Base-by-base conservation (phyloP, 2,113 vertebrate species). In the Taxidea taxus region DNA sequence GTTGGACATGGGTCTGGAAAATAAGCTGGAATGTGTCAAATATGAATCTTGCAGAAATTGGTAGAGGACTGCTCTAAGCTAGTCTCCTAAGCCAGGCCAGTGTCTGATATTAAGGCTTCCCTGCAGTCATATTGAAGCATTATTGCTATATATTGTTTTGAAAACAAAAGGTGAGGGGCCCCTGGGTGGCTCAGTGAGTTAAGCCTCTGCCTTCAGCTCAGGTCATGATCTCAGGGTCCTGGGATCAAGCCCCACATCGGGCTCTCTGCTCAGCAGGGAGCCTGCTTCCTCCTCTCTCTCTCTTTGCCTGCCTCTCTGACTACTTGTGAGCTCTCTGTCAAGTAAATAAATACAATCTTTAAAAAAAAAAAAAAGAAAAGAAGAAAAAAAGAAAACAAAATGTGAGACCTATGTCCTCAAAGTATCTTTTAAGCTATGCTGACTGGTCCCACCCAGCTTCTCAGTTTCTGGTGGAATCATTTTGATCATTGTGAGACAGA, bases 311-410 rank as follows among this genome's bases (percentile, higher is more conserved):
- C n/a, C n/a, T n/a, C n/a, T n/a, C n/a, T n/a, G n/a, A n/a, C n/a
- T n/a, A n/a, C n/a, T n/a, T n/a, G n/a, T n/a, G n/a, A n/a, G n/a
- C n/a, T n/a, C n/a, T n/a, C n/a, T n/a, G n/a, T n/a, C n/a, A n/a
- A n/a, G n/a, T n/a, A n/a, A n/a, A n/a, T n/a, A n/a, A n/a, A n/a
- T n/a, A n/a, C n/a, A n/a, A n/a, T n/a, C n/a, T n/a, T n/a, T n/a
- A n/a, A n/a, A n/a, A n/a, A n/a, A n/a, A n/a, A n/a, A n/a, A n/a
- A n/a, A n/a, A n/a, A n/a, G n/a, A n/a, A n/a, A n/a, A n/a, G n/a
- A n/a, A n/a, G n/a, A n/a, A n/a, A n/a, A n/a, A n/a, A n/a, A n/a
- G 60, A 91, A 97, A 96, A 85, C 94, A 97, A 83, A 96, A 85
- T 42, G 49, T 72, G 56, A 93, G 78, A 84, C n/a, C 42, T 20